phyloP scores from a whole-genome alignment of 2,888 invertebrate species.

The Catocala sponsa region DNA sequence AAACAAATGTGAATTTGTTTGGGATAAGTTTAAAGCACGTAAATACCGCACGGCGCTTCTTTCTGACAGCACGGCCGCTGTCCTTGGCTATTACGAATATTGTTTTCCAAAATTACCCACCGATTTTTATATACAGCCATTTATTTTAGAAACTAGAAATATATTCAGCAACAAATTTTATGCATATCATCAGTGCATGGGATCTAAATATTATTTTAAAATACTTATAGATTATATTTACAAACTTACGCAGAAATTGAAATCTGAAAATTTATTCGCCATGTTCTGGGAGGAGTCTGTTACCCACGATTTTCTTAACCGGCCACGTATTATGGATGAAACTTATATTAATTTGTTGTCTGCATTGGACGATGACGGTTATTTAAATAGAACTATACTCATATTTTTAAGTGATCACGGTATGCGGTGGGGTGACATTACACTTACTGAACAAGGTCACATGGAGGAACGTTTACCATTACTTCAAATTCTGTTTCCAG shows the following conservation, averaged over 20 bases:
- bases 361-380: slow-evolving; percentile 79
- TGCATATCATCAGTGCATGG: slow-evolving; percentile 87
- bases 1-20: slow-evolving; percentile 92
- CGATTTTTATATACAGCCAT: slow-evolving; percentile 93
- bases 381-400: slow-evolving; percentile 90
- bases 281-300: slow-evolving; percentile 95
- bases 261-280: slow-evolving; percentile 90
- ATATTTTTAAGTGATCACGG: slow-evolving; percentile 96
- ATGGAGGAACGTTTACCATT: slow-evolving; percentile 96
- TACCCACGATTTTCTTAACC: slow-evolving; percentile 94
- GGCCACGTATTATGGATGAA: slow-evolving; percentile 92
- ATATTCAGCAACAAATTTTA: slow-evolving; percentile 89
- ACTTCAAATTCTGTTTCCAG: slow-evolving; percentile 91
- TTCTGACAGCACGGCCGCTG: slow-evolving; percentile 90
- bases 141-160: slow-evolving; percentile 90
- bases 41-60: slow-evolving; percentile 93
- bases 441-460: slow-evolving; percentile 94
- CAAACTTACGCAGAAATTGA: slow-evolving; percentile 89
- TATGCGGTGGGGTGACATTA: slow-evolving; percentile 94
- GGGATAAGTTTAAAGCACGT: slow-evolving; percentile 91
- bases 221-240: slow-evolving; percentile 91
- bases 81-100: slow-evolving; percentile 55
- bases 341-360: slow-evolving; percentile 88
- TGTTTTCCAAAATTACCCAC: slow-evolving; percentile 91
- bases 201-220: slow-evolving; percentile 90